Percentiles rank a stretch among this genome's conserved stretches.
Conservation (phyloP, 2,113 vertebrate species). For the Gavia stellata region DNA sequence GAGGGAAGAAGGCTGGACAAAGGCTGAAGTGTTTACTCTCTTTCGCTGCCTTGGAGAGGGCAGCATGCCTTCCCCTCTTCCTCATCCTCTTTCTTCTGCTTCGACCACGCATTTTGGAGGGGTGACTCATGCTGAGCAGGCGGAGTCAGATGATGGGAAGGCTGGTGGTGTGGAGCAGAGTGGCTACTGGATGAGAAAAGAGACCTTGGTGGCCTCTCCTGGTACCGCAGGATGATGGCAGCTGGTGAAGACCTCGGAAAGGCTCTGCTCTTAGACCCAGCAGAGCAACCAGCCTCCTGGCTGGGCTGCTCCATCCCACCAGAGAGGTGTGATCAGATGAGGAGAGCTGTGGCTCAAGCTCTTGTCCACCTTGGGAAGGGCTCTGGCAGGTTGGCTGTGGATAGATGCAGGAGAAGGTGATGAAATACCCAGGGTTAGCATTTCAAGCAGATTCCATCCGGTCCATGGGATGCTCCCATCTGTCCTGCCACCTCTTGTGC, state of each 20-base stretch:
- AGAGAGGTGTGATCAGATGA: not conserved
- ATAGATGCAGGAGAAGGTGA: not conserved
- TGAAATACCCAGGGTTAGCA: not conserved
- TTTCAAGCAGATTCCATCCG: not conserved
- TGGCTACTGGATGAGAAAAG: rapidly evolving
- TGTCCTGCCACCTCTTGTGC: not conserved
- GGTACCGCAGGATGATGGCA: not conserved
- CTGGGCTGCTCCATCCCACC: not conserved
- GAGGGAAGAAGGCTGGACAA: not conserved
- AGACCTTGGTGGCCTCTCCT: not conserved
- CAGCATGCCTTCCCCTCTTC: not conserved
- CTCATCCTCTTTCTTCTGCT: not conserved
- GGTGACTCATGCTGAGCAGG: not conserved
- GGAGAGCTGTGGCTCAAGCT: not conserved
- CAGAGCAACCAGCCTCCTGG: not conserved
- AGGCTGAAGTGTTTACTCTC: not conserved
- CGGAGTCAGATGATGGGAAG: not conserved
- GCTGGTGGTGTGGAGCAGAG: not conserved
- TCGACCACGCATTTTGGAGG: not conserved
- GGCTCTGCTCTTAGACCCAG: not conserved
- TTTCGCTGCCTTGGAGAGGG: not conserved
- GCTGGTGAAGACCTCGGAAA: not conserved
- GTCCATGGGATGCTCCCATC: not conserved
- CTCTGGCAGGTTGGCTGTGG: not conserved
- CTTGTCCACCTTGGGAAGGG: not conserved